Evolutionary conservation across 2,113 vertebrate genomes (phyloP), one percentile per base, ranked within the genome.

Genomic region (Syrmaticus mikado): DNA sequence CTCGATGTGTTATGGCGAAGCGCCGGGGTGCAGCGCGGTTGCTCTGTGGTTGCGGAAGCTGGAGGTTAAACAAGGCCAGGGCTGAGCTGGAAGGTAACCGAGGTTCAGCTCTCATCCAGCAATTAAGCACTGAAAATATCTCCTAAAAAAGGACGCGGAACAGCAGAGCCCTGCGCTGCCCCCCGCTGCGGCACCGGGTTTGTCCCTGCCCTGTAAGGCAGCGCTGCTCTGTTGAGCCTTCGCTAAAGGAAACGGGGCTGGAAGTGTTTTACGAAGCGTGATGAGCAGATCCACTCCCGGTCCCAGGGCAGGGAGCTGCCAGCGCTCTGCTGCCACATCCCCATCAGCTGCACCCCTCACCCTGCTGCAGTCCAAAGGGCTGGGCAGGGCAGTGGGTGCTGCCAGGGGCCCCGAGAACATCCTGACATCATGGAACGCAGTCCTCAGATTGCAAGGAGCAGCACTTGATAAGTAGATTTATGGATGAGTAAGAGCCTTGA

Each of bases 101-200:
- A n/a, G 34, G 3, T 60, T 77, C 75, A 24, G 65, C 70, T 90
- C 40, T 15, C 67, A 88, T 24, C 72, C 48, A 20, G 38, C 41
- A 94, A 91, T 94, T 92, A 94, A 88, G 70, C n/a, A 58, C 87
- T 81, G 61, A 85, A 94, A 94, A 92, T 65, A 53, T 40, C 91
- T 72, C 85, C 89, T 94, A 90, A 75, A 90, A 89, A 94, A 92
- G 41, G 41, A 82, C 52, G 67, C 90, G 70, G 67, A 64, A 30
- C 10, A 32, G 2, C 8, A 40, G 28, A 6, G 46, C 28, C 6
- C 67, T 21, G 46, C 28, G 6, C 67, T 24, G 38, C 70, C 74
- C 76, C 58, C 45, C 36, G 19, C 52, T 11, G 53, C 4, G 1
- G 71, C 50, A 40, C 38, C 50, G 64, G 78, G n/a, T 48, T 38